Base-by-base conservation (phyloP, 2,113 vertebrate species). In the Atlantisia rogersi region DNA sequence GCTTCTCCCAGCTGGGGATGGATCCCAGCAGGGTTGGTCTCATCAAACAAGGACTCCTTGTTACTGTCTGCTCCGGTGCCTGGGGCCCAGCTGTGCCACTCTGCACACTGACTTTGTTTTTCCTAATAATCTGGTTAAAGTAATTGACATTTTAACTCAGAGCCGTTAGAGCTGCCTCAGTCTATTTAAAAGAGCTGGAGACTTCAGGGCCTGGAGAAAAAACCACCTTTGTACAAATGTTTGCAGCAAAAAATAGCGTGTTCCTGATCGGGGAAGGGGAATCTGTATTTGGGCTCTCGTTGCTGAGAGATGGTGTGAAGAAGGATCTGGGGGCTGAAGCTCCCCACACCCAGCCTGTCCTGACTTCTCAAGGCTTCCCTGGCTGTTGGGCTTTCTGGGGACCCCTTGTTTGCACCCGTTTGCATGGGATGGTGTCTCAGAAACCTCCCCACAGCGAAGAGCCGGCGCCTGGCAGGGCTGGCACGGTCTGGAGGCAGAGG, bases 91-190 rank as follows among this genome's bases (percentile, higher is more conserved):
- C 95, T 94, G 92, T 65, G 96, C 92, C 5, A 4, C 82, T 26
- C 18, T 46, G 1, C 76, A 3, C 78, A 19, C 78, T 12, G 32
- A 86, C 92, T 82, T 93, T 2, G 71, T 48, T 96, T 95, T 88
- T 91, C 95, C 92, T 67, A 62, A 88, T 96, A 94, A 97, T 96
- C 89, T 75, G 94, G 88, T 96, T 96, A 88, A 95, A 97, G 94
- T 77, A 94, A 96, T 96, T 95, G 95, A 69, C 94, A 71, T 96
- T 97, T 96, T 92, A 92, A 93, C 92, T 96, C 50, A 0, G 74
- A 87, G 86, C 92, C 9, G 2, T 55, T 19, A 5, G 15, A 84
- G 71, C 95, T 82, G 88, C 87, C 94, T 94, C 84, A 5, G 63
- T 90, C 95, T 95, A 12, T 82, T 92, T 76, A 68, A 62, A 68